Evolutionary conservation across 2,888 invertebrate genomes (phyloP).

Genomic region (Eupithecia pulchellata): DNA sequence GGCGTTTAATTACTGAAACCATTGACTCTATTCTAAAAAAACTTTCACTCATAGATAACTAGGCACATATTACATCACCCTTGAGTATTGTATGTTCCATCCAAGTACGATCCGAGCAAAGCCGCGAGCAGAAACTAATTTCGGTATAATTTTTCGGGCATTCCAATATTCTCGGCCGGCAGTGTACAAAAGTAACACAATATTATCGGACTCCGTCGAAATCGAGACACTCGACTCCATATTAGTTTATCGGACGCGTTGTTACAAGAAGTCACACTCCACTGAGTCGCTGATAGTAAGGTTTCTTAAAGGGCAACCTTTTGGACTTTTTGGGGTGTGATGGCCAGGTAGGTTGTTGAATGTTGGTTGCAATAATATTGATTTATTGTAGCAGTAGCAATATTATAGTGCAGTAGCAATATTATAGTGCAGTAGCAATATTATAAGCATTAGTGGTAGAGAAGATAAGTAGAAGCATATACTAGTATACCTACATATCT

Average conservation of each 20-base stretch:
- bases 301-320: conserved; percentile 43
- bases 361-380: not conserved
- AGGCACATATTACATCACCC: no score
- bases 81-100: not conserved
- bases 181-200: conserved; percentile 51
- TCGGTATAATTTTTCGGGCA: not conserved
- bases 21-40: not conserved
- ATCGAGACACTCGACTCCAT: conserved; percentile 41
- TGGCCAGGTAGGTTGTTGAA: not conserved
- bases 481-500: no score
- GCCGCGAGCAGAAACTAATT: not conserved
- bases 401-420: no score
- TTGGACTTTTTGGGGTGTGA: conserved; percentile 21
- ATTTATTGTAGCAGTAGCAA: no score
- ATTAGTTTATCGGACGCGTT: conserved; percentile 60
- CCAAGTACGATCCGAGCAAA: not conserved
- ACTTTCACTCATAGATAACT: not conserved
- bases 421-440: no score
- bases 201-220: conserved; percentile 40
- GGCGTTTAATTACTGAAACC: not conserved
- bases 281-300: conserved; percentile 48
- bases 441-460: no score
- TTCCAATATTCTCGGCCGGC: conserved; percentile 20
- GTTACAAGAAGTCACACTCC: conserved; percentile 64
- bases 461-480: no score